A percentile compares a stretch with the other conserved stretches of the same genome.
These are phyloP conservation scores for Picathartes gymnocephalus DNA, from an alignment of 2,113 vertebrate genomes.

Conservation along the genomic window DNA sequence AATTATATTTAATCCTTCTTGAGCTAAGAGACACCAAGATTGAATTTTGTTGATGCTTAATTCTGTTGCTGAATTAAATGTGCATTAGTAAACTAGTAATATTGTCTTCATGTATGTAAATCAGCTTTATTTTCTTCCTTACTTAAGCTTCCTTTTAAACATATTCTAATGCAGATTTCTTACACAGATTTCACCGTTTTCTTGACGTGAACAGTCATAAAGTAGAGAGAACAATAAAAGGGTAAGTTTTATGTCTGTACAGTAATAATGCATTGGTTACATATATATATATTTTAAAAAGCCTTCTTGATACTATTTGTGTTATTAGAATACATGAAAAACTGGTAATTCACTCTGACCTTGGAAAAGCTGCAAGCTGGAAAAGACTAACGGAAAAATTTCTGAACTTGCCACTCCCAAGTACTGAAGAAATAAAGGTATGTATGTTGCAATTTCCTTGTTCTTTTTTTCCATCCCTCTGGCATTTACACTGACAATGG, in stretches of 20 bases:
- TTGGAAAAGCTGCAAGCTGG: constrained; percentile 93
- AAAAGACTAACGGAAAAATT: constrained; percentile 87
- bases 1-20: neutral
- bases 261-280: neutral
- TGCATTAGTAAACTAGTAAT: neutral
- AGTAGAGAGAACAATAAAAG: constrained; percentile 83
- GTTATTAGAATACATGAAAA: constrained; percentile 89
- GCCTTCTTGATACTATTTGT: neutral
- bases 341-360: constrained; percentile 91
- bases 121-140: neutral
- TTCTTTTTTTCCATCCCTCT: neutral
- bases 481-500: neutral
- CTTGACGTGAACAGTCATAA: constrained; percentile 91
- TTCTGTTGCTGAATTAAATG: neutral
- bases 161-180: neutral
- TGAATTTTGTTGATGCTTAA: neutral
- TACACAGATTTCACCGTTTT: constrained; percentile 87
- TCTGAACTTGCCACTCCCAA: constrained; percentile 82
- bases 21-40: neutral
- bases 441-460: neutral
- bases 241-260: constrained; percentile 73
- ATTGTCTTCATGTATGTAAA: neutral
- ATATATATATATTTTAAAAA: neutral
- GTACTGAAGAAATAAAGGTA: constrained; percentile 83
- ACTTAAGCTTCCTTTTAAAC: neutral